A percentile compares a stretch with the other conserved stretches of the same genome.
Conservation (phyloP, 2,888 invertebrate genomes). For the Habroteleia sp. region DNA sequence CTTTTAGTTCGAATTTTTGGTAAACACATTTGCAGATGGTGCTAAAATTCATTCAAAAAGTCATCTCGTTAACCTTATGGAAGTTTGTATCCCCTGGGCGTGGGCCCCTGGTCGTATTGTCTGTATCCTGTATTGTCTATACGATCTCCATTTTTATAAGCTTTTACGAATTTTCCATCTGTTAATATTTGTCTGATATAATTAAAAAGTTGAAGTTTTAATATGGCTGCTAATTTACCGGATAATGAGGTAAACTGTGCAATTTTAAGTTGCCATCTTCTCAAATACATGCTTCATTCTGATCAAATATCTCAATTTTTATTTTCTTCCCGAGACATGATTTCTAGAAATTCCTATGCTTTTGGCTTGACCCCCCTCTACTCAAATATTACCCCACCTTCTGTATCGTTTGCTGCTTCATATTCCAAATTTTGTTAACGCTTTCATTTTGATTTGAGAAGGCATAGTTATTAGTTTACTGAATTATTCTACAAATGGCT, state of each 20-base stretch:
- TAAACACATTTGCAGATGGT: too few species aligned
- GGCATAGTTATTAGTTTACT: neutral
- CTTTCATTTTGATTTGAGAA: conserved; percentile 10
- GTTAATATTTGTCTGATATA: too few species aligned
- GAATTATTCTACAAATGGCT: conserved; percentile 4
- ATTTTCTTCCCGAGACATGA: neutral
- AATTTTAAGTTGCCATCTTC: neutral
- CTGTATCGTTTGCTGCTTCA: neutral
- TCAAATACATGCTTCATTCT: neutral
- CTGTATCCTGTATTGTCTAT: too few species aligned
- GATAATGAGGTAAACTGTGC: conserved; percentile 17
- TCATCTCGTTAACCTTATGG: too few species aligned
- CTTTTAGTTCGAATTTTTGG: too few species aligned
- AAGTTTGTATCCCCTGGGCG: too few species aligned
- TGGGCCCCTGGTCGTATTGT: too few species aligned
- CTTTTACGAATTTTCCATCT: too few species aligned
- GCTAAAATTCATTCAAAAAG: too few species aligned
- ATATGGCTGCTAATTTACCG: conserved; percentile 32
- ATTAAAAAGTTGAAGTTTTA: conserved; percentile 6
- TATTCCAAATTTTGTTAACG: conserved; percentile 1
- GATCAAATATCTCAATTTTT: conserved; percentile 1
- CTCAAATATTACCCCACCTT: too few species aligned
- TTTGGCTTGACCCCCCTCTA: conserved; percentile 8
- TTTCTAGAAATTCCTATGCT: conserved; percentile 31
- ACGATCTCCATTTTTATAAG: too few species aligned